Conservation (phyloP, 2,113 vertebrate genomes). For the Danionella cerebrum region DNA sequence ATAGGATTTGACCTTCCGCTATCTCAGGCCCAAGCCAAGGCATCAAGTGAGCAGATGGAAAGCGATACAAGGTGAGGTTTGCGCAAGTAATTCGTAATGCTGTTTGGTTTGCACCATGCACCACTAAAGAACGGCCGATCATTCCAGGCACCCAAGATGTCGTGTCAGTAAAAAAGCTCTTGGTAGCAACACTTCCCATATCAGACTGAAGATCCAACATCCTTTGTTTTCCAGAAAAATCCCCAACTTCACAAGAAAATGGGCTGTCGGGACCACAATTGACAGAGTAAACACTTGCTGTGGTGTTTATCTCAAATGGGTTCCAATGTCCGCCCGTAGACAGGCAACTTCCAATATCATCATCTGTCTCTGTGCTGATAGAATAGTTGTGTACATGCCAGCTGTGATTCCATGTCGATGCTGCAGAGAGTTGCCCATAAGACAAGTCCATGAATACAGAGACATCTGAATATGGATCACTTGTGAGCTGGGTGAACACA, state of each 20-base stretch:
- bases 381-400: conserved; percentile 69
- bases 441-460: conserved; percentile 63
- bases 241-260: conserved; percentile 66
- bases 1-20: conserved; percentile 46
- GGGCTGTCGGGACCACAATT: conserved; percentile 54
- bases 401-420: conserved; percentile 54
- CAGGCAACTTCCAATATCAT: conserved; percentile 46
- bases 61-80: conserved; percentile 57
- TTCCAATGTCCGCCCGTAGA: conserved; percentile 67
- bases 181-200: conserved; percentile 38
- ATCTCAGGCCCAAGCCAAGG: conserved; percentile 54
- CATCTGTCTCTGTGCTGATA: conserved; percentile 64
- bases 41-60: conserved; percentile 37
- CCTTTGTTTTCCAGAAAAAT: conserved; percentile 56
- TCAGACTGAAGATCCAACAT: conserved; percentile 43
- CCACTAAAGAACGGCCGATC: conserved; percentile 62
- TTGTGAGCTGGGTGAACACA: conserved; percentile 58
- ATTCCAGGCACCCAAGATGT: conserved; percentile 57
- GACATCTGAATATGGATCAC: conserved; percentile 65
- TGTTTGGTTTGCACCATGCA: conserved; percentile 52
- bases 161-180: conserved; percentile 67
- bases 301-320: conserved; percentile 51
- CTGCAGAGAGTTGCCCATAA: conserved; percentile 44
- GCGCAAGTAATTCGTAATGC: conserved; percentile 61
- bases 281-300: conserved; percentile 45